A percentile compares a stretch with the other conserved stretches of the same genome.
Conservation (phyloP, 2,797 vertebrate species). For the Trematomus bernacchii region DNA sequence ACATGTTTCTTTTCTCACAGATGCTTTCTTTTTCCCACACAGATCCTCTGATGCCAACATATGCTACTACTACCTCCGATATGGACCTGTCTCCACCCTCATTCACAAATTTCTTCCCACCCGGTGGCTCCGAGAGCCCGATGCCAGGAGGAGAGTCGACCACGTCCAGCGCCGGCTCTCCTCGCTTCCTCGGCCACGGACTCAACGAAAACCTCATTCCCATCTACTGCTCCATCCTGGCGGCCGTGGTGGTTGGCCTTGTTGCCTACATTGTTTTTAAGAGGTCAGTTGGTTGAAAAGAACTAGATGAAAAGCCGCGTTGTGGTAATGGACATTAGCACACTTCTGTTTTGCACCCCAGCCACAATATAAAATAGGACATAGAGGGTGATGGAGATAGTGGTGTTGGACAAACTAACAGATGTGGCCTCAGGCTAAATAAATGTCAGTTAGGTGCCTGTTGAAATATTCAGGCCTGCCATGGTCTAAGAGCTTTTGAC, state of each 20-base stretch:
- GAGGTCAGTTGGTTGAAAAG: slow-evolving; percentile 83
- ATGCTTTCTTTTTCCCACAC: slow-evolving; percentile 11
- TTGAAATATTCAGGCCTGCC: slow-evolving; percentile 51
- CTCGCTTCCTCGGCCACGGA: slow-evolving; percentile 87
- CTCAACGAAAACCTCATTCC: slow-evolving; percentile 95
- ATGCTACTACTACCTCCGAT: slow-evolving; percentile 46
- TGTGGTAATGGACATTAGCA: slow-evolving; percentile 24
- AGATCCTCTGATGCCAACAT: slow-evolving; percentile 78
- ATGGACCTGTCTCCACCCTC: slow-evolving; percentile 52
- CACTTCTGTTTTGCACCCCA: slow-evolving; percentile 25
- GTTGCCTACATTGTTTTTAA: slow-evolving; percentile 96
- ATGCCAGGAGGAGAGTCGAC: slow-evolving; percentile 80
- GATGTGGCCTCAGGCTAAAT: slow-evolving; percentile 39
- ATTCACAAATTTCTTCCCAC: slow-evolving; percentile 60
- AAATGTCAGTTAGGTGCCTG: background rate
- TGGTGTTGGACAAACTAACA: slow-evolving; percentile 20
- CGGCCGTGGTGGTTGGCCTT: slow-evolving; percentile 93
- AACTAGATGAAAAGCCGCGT: slow-evolving; percentile 6
- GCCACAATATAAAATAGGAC: slow-evolving; percentile 25
- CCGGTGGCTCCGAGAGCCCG: slow-evolving; percentile 66
- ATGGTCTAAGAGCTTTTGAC: slow-evolving; percentile 57
- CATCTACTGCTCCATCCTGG: slow-evolving; percentile 97
- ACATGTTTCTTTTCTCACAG: slow-evolving; percentile 15
- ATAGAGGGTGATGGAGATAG: slow-evolving; percentile 8
- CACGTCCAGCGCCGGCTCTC: slow-evolving; percentile 88